Evolutionary conservation across 2,888 invertebrate species (phyloP), one percentile per base, ranked within the genome.

Genomic region (Eucriotettix oculatus): DNA sequence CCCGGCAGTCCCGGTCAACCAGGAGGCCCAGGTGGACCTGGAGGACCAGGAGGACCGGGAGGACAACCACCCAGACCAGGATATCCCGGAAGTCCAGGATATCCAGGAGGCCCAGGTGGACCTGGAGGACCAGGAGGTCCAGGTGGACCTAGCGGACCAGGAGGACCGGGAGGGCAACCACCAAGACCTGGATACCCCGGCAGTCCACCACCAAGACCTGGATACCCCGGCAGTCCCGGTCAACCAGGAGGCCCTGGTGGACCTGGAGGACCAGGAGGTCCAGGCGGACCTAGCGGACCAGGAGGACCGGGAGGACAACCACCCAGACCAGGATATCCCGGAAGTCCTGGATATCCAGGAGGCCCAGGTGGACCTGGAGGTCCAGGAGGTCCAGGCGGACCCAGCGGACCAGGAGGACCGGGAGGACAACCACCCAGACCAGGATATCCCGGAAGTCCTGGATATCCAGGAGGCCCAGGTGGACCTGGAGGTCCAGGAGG

Each of bases 41-140:
- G 71, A 71, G 56, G 42, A 0, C 52, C 52, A n/a, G 62, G 3
- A 42, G 70, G 42, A n/a, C 73, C 70, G 10, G 69, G 67, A 12
- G 65, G 60, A 42, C 14, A 16, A 1, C 56, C 62, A 1, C 62
- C 59, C 52, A 10, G 10, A 10, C 62, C 61, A 2, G 61, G 60
- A 48, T 16, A 44, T 12, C 42, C 59, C 10, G 61, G 61, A 16
- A 16, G n/a, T 14, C 61, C 57, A n/a, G 61, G 61, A 42, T 11
- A 42, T 14, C 64, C 65, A 53, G 69, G 58, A 62, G 63, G 9
- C 1, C 71, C 70, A 61, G 73, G 73, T 54, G 69, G 67, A 66
- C 72, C 72, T 64, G 62, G 54, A 11, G 56, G 12, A 48, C 63
- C 66, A 62, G 65, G 65, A 55, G 40, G 60, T 57, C 66, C 67